These are phyloP conservation scores for Botia almorhae DNA, from an alignment of 2,797 vertebrate genomes.

Conservation along the genomic window DNA sequence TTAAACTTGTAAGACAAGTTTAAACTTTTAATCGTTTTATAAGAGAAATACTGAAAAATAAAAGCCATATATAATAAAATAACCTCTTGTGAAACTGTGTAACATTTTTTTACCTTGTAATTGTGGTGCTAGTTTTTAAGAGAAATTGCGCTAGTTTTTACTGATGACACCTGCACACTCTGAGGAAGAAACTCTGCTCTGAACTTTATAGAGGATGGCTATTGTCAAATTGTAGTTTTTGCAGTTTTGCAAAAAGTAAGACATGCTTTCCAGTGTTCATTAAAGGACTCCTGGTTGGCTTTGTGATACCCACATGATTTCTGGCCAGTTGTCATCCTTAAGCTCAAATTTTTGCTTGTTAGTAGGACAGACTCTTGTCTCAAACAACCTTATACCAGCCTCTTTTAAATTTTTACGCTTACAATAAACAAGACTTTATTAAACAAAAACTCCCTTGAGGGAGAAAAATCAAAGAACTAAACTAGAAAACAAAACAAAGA, in stretches of 20 bases:
- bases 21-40: not conserved
- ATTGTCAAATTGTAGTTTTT: conserved; percentile 4
- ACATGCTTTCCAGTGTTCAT: conserved; percentile 10
- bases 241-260: not conserved
- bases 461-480: no score
- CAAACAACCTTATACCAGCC: not conserved
- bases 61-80: not conserved
- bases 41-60: not conserved
- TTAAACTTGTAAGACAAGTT: not conserved
- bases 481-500: no score
- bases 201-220: not conserved
- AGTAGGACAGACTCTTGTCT: not conserved
- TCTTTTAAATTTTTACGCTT: no score
- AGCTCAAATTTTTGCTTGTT: conserved; percentile 2
- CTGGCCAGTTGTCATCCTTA: conserved; percentile 27
- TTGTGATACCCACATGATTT: conserved; percentile 22
- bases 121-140: not conserved
- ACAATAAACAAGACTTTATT: no score
- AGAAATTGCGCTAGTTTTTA: not conserved
- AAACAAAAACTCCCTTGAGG: no score
- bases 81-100: not conserved
- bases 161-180: not conserved
- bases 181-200: conserved; percentile 3
- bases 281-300: not conserved
- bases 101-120: not conserved